Evolutionary conservation across 92 coral and sea anemone species (phyloP).

Genomic region (Heteractis magnifica): DNA sequence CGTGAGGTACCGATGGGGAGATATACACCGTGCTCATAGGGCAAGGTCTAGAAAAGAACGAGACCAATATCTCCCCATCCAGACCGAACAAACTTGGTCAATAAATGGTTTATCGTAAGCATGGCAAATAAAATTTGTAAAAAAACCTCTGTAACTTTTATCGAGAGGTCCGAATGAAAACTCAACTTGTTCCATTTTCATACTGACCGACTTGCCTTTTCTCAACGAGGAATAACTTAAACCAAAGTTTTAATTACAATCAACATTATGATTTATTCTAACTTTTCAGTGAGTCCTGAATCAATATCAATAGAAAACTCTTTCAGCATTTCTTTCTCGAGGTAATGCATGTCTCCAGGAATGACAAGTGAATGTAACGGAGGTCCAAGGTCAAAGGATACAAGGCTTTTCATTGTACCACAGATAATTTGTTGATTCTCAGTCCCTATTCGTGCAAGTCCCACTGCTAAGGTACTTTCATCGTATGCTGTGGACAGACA

Average conservation of each 20-base stretch:
- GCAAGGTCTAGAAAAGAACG: too few species aligned
- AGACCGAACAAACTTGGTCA: neutral
- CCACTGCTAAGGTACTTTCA: constrained; percentile 78
- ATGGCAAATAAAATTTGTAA: too few species aligned
- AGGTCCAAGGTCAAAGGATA: constrained; percentile 72
- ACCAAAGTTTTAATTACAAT: neutral
- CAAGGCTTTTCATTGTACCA: constrained; percentile 79
- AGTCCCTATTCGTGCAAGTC: constrained; percentile 91
- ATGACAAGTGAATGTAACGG: constrained; percentile 92
- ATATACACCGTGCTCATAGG: too few species aligned
- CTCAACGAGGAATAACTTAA: too few species aligned
- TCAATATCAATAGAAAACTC: constrained; percentile 62
- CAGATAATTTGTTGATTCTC: constrained; percentile 81
- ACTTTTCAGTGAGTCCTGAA: neutral
- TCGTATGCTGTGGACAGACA: constrained; percentile 53
- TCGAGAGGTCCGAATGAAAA: too few species aligned
- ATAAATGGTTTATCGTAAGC: too few species aligned
- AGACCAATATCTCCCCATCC: too few species aligned
- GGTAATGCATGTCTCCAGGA: constrained; percentile 90
- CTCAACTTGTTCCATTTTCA: too few species aligned
- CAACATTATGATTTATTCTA: neutral
- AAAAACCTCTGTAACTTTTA: too few species aligned
- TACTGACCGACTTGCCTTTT: too few species aligned
- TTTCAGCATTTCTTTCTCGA: constrained; percentile 89
- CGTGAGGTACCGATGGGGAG: too few species aligned